Evolutionary conservation across 1,140 invertebrate species (phyloP), one percentile per base, ranked within the genome.

Genomic region (Magallana gigas): DNA sequence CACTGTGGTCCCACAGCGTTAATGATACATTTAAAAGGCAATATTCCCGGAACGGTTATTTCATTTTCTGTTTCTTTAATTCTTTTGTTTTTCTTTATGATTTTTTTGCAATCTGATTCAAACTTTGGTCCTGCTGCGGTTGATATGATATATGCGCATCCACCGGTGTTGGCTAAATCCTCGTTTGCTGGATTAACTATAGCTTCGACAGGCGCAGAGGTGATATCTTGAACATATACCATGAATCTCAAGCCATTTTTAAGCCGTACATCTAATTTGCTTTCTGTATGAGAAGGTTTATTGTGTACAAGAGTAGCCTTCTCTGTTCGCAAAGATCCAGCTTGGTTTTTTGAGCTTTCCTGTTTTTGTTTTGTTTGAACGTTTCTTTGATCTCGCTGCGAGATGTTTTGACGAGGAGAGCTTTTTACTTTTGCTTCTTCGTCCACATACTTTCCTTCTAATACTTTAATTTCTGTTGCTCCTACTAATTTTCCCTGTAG

Each of bases 161-260:
- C 98, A 59, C 97, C 97, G 36, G 97, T 97, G 80, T 97, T 97
- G 48, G 96, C 93, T 18, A 98, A 95, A n/a, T 93, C 92, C 8
- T 95, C 96, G 94, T 98, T 98, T 6, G 98, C 98, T 83, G 98
- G 98, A 96, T 98, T 99, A 0, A 98, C 98, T 92, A 99, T 98
- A 1, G 96, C 97, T 96, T 98, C 98, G 71, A 98, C 96, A 96
- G 97, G 96, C 9, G 98, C 94, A 68, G 95, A 96, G 1, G 97
- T 98, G n/a, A 98, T 98, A 93, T 98, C 97, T 16, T 97, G 97
- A 82, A 86, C 84, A 60, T 90, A 91, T 23, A 92, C 85, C 57
- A 71, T 59, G 14, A 62, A 62, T 11, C 14, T 62, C 60, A 62
- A 62, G 1, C 14, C 60, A 62, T n/a, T 62, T 62, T 12, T 62